Conservation (phyloP, 2,888 invertebrate genomes). For the Drymonia ruficornis region DNA sequence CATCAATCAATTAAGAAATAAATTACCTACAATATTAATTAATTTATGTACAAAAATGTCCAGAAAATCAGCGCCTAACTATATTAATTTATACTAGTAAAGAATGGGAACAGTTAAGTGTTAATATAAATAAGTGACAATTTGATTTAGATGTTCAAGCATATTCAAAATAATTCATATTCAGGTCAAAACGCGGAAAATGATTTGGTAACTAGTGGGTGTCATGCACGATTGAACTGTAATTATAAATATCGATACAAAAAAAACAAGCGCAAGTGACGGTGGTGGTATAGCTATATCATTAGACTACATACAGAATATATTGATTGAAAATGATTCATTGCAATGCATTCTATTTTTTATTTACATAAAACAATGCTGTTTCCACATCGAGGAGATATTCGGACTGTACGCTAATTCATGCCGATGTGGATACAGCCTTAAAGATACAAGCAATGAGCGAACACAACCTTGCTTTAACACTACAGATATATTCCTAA, state of each 20-base stretch:
- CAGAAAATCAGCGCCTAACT: constrained; percentile 30
- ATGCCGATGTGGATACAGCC: background rate
- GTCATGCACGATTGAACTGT: constrained; percentile 22
- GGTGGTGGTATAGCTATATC: constrained; percentile 15
- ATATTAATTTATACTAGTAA: constrained; percentile 28
- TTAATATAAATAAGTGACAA: constrained; percentile 25
- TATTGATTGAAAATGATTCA: constrained; percentile 43
- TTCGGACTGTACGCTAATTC: background rate
- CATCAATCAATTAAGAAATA: constrained; percentile 48
- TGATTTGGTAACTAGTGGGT: constrained; percentile 32
- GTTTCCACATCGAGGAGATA: background rate
- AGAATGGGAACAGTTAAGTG: constrained; percentile 22
- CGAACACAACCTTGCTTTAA: constrained; percentile 41
- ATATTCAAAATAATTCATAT: constrained; percentile 17
- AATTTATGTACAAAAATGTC: constrained; percentile 46
- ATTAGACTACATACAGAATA: constrained; percentile 31
- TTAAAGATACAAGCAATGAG: constrained; percentile 29
- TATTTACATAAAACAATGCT: constrained; percentile 5
- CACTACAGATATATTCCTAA: constrained; percentile 20
- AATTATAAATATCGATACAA: constrained; percentile 16
- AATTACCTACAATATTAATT: constrained; percentile 44
- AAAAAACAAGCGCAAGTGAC: constrained; percentile 17
- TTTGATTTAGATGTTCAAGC: constrained; percentile 33
- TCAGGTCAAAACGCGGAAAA: constrained; percentile 26
- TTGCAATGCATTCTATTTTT: constrained; percentile 34